Conservation (phyloP, 2,113 vertebrate species). For the Apteryx mantelli region DNA sequence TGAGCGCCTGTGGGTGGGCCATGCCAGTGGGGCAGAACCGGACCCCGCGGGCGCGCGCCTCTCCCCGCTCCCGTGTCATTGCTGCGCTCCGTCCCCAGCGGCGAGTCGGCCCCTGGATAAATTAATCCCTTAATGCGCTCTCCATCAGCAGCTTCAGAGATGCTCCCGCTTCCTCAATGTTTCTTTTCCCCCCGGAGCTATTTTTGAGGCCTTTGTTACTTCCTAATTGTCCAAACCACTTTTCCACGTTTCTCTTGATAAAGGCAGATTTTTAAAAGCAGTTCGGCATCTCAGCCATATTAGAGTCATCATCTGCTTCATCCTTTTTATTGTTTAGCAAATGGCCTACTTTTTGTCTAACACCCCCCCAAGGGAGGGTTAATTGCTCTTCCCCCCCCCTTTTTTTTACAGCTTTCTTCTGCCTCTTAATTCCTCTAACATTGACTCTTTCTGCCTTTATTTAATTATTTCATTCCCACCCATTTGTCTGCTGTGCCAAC, state of each 20-base stretch:
- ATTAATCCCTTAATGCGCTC: background rate
- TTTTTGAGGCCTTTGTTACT: conserved; percentile 52
- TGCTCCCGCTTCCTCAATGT: background rate
- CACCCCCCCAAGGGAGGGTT: background rate
- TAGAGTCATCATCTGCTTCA: conserved; percentile 40
- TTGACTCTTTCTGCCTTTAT: background rate
- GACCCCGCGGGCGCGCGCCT: background rate
- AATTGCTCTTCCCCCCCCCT: accelerated
- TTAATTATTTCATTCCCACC: background rate
- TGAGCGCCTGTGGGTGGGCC: too few relatives aligned
- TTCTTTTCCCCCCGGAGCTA: background rate
- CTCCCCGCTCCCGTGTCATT: too few relatives aligned
- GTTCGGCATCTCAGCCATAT: conserved; percentile 41
- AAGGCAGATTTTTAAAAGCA: conserved; percentile 37
- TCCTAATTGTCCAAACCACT: conserved; percentile 64
- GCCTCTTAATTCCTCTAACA: conserved; percentile 15
- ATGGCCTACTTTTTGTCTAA: conserved; percentile 42
- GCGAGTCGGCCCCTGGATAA: background rate
- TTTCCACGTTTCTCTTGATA: conserved; percentile 36
- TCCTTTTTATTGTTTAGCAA: conserved; percentile 52
- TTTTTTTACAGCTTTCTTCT: background rate
- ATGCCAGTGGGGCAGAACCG: too few relatives aligned
- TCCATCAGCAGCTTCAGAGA: background rate
- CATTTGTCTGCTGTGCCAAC: background rate
- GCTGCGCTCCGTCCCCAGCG: accelerated